Evolutionary conservation across 1,140 invertebrate genomes (phyloP).

Genomic region (Planococcus citri): DNA sequence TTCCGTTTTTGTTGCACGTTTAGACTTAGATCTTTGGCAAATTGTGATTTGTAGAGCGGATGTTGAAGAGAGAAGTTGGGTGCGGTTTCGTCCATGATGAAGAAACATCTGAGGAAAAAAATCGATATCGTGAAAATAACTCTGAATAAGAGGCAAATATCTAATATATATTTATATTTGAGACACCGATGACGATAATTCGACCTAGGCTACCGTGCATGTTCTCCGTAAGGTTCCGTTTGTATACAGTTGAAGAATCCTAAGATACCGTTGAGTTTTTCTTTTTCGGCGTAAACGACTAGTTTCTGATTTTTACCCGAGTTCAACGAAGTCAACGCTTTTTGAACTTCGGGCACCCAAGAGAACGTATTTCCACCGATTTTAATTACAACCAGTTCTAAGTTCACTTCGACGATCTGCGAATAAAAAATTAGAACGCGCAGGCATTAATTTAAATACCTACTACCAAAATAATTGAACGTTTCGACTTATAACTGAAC

Average conservation of each 20-base stretch:
- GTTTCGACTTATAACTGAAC: no score
- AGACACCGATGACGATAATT: no score
- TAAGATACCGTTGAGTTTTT: slow-evolving; percentile 59
- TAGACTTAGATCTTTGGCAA: slow-evolving; percentile 60
- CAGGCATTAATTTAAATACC: no score
- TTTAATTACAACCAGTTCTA: slow-evolving; percentile 28
- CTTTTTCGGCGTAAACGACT: slow-evolving; percentile 46
- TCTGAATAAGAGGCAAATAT: no score
- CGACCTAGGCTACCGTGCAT: slow-evolving; percentile 34
- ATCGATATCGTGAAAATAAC: no score
- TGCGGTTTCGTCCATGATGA: slow-evolving; percentile 49
- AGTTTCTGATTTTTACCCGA: slow-evolving; percentile 33
- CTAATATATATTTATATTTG: no score
- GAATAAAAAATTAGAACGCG: no score
- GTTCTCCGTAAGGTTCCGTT: slow-evolving; percentile 51
- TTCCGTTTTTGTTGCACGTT: slow-evolving; percentile 61
- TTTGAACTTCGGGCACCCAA: slow-evolving; percentile 43
- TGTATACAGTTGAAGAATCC: slow-evolving; percentile 68
- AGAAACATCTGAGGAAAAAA: slow-evolving; percentile 39
- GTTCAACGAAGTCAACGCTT: slow-evolving; percentile 40
- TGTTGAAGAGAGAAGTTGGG: slow-evolving; percentile 49
- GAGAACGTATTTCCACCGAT: slow-evolving; percentile 34
- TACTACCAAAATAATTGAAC: no score
- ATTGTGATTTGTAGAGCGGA: slow-evolving; percentile 49
- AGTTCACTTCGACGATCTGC: slow-evolving; percentile 11